Evolutionary conservation across 2,113 vertebrate species (phyloP).

Genomic region (Indicator maculatus): DNA sequence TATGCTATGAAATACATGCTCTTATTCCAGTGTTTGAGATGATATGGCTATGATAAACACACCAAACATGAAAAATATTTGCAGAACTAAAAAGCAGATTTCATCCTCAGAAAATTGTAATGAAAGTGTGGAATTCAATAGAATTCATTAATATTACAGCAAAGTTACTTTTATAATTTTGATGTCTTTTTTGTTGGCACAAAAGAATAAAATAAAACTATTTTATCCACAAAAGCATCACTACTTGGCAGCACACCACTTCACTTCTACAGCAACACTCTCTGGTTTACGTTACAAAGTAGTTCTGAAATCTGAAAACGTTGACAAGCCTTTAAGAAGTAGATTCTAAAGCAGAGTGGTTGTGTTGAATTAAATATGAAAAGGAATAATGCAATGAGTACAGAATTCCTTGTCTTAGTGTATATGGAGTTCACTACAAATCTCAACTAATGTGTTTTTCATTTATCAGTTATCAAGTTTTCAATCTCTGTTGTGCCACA

Average conservation of each 20-base stretch:
- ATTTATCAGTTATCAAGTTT: conserved; percentile 11
- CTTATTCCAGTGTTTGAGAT: background rate
- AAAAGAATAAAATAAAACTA: conserved; percentile 48
- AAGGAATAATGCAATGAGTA: conserved; percentile 51
- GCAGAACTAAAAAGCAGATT: conserved; percentile 45
- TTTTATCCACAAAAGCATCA: conserved; percentile 39
- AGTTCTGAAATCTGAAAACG: conserved; percentile 47
- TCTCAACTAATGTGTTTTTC: background rate
- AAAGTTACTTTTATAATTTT: conserved; percentile 47
- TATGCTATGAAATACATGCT: background rate
- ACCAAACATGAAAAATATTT: conserved; percentile 31
- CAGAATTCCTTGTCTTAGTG: conserved; percentile 47
- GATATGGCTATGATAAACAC: background rate
- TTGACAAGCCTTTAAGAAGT: conserved; percentile 59
- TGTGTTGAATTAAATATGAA: conserved; percentile 73
- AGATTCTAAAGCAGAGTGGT: conserved; percentile 14
- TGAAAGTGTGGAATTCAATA: conserved; percentile 27
- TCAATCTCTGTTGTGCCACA: background rate
- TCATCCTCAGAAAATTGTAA: conserved; percentile 18
- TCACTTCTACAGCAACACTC: conserved; percentile 7
- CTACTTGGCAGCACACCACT: conserved; percentile 26
- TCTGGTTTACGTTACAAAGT: conserved; percentile 51
- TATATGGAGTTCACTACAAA: conserved; percentile 33
- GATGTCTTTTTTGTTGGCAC: conserved; percentile 60
- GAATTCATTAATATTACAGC: conserved; percentile 57